phyloP scores from a whole-genome alignment of 2,113 vertebrate genomes.

The Oreochromis tanganicae region DNA sequence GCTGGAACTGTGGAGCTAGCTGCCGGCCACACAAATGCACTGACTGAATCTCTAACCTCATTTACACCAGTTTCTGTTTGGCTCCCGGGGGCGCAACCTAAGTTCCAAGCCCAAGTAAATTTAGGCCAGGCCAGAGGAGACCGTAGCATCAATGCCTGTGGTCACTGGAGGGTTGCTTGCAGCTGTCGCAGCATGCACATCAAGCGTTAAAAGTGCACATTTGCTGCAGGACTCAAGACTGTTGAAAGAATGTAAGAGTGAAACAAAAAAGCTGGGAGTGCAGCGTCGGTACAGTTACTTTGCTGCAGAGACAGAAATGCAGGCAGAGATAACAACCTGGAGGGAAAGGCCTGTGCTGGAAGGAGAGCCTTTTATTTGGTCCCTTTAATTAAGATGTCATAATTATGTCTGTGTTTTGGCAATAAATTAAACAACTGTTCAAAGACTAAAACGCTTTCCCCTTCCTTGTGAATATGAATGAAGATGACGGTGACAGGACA shows the following conservation, averaged over 20 bases:
- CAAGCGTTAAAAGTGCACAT: slow-evolving; percentile 24
- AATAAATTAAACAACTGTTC: not conserved
- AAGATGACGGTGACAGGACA: not conserved
- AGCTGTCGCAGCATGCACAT: slow-evolving; percentile 18
- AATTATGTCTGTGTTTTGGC: not conserved
- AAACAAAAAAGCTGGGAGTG: not conserved
- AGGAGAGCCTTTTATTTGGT: not conserved
- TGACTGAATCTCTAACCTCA: slow-evolving; percentile 27
- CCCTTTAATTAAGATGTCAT: not conserved
- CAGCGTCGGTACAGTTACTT: not conserved
- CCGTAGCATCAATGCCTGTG: not conserved
- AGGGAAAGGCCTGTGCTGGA: not conserved
- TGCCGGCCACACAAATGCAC: slow-evolving; percentile 19
- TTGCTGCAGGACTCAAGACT: slow-evolving; percentile 15
- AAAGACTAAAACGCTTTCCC: not conserved
- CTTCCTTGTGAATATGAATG: not conserved
- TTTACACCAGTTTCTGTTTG: slow-evolving; percentile 29
- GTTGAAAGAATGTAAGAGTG: not conserved
- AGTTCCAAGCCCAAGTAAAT: slow-evolving; percentile 36
- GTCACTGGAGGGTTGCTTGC: not conserved
- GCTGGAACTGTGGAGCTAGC: slow-evolving; percentile 15
- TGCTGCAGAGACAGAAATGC: not conserved
- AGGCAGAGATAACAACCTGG: not conserved
- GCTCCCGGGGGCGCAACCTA: not conserved
- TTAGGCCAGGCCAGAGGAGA: slow-evolving; percentile 46